Evolutionary conservation across 2,797 vertebrate species (phyloP).

Genomic region (Danio choprae): DNA sequence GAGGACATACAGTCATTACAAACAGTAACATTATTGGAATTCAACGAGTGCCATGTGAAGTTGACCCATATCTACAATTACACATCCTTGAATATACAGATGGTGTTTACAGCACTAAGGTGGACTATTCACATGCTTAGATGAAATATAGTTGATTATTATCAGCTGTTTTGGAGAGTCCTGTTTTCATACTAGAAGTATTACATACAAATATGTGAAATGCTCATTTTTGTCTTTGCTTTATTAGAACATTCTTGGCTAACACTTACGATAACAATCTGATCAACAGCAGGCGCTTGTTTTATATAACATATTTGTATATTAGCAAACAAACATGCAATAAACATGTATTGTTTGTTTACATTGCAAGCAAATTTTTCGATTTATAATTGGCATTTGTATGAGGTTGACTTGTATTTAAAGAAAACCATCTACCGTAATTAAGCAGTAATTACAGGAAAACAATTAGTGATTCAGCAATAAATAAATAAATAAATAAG

Average conservation of each 20-base stretch:
- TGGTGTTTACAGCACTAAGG: constrained; percentile 75
- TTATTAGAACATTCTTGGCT: background rate
- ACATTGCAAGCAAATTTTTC: background rate
- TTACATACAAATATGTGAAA: background rate
- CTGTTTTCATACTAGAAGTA: constrained; percentile 8
- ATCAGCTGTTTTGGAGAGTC: constrained; percentile 44
- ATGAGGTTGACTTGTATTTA: background rate
- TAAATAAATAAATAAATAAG: background rate
- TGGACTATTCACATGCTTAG: constrained; percentile 65
- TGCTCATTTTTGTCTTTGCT: background rate
- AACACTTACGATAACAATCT: background rate
- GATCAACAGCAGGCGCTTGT: constrained; percentile 5
- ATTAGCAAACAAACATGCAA: background rate
- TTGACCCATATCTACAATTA: constrained; percentile 75
- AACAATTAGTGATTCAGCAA: background rate
- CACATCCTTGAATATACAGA: constrained; percentile 48
- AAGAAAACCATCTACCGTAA: background rate
- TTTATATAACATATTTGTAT: background rate
- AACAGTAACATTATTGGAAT: constrained; percentile 65
- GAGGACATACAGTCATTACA: constrained; percentile 23
- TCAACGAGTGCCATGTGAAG: constrained; percentile 69
- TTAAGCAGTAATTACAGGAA: background rate
- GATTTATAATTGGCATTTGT: background rate
- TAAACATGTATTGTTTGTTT: background rate
- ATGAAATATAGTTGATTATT: constrained; percentile 72